Evolutionary conservation across 2,888 invertebrate species (phyloP), one percentile per base, ranked within the genome.

Genomic region (Caenorhabditis japonica): DNA sequence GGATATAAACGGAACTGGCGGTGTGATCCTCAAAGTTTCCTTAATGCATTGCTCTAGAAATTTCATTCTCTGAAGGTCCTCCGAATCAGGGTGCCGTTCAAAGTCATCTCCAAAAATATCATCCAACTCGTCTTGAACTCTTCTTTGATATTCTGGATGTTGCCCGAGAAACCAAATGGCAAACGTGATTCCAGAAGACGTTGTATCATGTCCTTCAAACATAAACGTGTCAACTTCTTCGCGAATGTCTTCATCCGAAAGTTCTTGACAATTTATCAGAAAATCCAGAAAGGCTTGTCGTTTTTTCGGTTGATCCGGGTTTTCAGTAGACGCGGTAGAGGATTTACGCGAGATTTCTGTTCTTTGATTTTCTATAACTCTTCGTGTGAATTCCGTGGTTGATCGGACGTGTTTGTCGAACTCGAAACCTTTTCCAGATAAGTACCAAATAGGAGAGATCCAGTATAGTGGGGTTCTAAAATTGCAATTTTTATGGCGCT

Each of bases 401-500:
- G 76, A 39, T 34, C 70, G 68, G 3, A 81, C 69, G n/a, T 59
- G 49, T 17, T 49, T 25, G 25, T 78, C 72, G 43, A 79, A 83
- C 38, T 74, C 75, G 38, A 58, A 68, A 0, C 78, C 79, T 52
- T 91, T 88, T 1, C 86, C 87, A 0, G 92, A 89, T 4, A 92
- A 88, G 76, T 91, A 90, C 86, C 91, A 93, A 38, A 92, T 83
- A 2, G 89, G 87, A 33, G 91, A 88, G 0, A 88, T 83, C 84
- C 91, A 90, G 38, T 38, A 62, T 2, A 34, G 53, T 4, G 62
- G 62, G 39, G 44, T 47, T 52, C 60, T 60, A 34, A 8, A 56
- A 44, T 41, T 55, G 21, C n/a, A n/a, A n/a, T n/a, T n/a, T n/a
- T n/a, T n/a, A n/a, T n/a, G n/a, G n/a, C n/a, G n/a, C n/a, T n/a